Conservation (phyloP, 1,140 invertebrate species). For the Cyclargus thomasi region DNA sequence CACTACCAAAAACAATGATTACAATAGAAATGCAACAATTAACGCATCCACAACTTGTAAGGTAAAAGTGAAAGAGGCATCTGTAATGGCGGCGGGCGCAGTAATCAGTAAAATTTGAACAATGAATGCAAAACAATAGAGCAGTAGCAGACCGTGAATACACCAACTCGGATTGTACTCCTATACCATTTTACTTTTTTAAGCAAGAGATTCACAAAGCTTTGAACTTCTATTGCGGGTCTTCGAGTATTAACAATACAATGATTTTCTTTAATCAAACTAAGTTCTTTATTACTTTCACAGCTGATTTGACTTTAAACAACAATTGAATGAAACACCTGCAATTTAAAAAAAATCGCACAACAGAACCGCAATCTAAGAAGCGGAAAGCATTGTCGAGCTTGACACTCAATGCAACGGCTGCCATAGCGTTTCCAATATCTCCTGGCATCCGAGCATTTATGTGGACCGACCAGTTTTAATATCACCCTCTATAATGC, state of each 20-base stretch:
- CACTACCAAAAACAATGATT: background rate
- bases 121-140: conserved; percentile 23
- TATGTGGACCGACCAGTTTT: conserved; percentile 28
- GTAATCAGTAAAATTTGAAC: conserved; percentile 22
- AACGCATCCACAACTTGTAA: background rate
- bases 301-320: background rate
- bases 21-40: background rate
- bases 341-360: background rate
- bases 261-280: too few relatives aligned
- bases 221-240: background rate
- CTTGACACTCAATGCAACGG: conserved; percentile 27
- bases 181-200: conserved; percentile 9
- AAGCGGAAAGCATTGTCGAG: conserved; percentile 12
- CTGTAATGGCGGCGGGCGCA: conserved; percentile 18
- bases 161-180: conserved; percentile 16
- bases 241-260: background rate
- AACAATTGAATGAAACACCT: background rate
- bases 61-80: conserved; percentile 19
- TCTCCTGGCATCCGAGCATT: conserved; percentile 29
- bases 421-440: conserved; percentile 34
- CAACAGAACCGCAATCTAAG: background rate
- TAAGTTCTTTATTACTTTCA: too few relatives aligned
- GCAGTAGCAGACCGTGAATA: conserved; percentile 24
- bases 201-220: background rate
- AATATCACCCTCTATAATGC: conserved; percentile 23